Conservation (phyloP, 2,797 vertebrate genomes). For the Nyctalus aviator region DNA sequence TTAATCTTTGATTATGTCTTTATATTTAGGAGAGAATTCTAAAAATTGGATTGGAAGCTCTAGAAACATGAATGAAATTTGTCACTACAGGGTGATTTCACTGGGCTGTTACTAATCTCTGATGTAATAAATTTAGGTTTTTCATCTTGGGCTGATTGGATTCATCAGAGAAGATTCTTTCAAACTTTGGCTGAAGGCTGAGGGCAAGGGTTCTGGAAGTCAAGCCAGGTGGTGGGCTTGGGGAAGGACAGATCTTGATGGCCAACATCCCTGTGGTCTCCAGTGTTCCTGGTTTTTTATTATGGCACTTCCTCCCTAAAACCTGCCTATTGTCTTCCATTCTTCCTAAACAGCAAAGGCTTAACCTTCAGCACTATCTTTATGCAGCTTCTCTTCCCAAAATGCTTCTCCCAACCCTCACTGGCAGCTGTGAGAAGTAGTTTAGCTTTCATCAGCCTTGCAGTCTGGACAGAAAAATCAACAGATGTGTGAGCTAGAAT, state of each 20-base stretch:
- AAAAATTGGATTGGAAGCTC: neutral
- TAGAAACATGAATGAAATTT: conserved; percentile 1
- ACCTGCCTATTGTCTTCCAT: neutral
- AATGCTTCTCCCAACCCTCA: neutral
- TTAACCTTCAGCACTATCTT: conserved; percentile 12
- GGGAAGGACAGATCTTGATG: neutral
- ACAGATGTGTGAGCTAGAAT: neutral
- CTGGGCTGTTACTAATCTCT: neutral
- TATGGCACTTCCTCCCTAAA: neutral
- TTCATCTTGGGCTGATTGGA: conserved; percentile 3
- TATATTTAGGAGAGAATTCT: neutral
- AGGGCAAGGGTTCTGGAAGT: neutral
- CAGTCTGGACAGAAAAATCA: neutral
- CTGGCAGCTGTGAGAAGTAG: neutral
- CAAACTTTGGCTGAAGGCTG: neutral
- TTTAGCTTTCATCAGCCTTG: neutral
- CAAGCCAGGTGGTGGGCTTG: neutral
- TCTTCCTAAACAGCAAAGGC: conserved; percentile 11
- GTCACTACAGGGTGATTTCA: neutral
- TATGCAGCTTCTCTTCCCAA: neutral
- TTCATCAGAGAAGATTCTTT: neutral
- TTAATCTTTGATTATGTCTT: neutral
- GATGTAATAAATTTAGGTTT: conserved; percentile 1
- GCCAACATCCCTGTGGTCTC: neutral
- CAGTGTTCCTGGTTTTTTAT: conserved; percentile 9